These are phyloP conservation scores for Philonicus albiceps DNA, from an alignment of 2,888 invertebrate genomes.

Conservation along the genomic window DNA sequence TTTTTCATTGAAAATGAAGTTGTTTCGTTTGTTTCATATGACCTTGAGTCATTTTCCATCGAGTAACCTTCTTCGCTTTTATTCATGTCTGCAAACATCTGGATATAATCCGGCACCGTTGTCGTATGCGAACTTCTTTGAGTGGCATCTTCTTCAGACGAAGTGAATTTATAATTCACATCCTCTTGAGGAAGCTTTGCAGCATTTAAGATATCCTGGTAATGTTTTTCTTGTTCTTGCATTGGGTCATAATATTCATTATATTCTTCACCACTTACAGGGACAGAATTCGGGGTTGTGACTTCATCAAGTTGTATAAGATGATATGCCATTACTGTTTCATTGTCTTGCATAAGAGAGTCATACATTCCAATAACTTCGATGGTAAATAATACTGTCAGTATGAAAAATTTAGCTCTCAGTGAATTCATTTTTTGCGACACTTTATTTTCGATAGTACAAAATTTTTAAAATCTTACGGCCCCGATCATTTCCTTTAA, in stretches of 20 bases:
- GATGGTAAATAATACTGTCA: neutral
- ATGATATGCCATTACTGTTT: constrained; percentile 20
- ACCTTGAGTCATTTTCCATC: constrained; percentile 37
- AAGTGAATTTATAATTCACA: neutral
- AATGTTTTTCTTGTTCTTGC: constrained; percentile 46
- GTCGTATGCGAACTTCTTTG: constrained; percentile 41
- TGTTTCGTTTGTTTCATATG: neutral
- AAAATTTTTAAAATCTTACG: neutral
- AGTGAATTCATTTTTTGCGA: neutral
- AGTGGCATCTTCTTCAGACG: neutral
- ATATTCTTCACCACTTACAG: constrained; percentile 31
- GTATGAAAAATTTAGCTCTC: neutral
- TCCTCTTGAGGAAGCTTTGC: neutral
- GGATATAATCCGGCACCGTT: constrained; percentile 48
- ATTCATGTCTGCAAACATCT: constrained; percentile 43
- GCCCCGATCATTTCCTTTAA: neutral
- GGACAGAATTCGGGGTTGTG: constrained; percentile 28
- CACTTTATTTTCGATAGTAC: neutral
- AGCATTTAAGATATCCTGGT: constrained; percentile 28
- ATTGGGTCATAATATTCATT: constrained; percentile 30
- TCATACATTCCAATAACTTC: neutral
- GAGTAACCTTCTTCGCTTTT: constrained; percentile 33
- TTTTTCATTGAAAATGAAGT: constrained; percentile 22
- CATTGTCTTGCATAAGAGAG: neutral
- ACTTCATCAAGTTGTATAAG: constrained; percentile 42